Evolutionary conservation across 2,797 vertebrate genomes (phyloP), one percentile per base, ranked within the genome.

Genomic region (Gadopsis bispinosus): DNA sequence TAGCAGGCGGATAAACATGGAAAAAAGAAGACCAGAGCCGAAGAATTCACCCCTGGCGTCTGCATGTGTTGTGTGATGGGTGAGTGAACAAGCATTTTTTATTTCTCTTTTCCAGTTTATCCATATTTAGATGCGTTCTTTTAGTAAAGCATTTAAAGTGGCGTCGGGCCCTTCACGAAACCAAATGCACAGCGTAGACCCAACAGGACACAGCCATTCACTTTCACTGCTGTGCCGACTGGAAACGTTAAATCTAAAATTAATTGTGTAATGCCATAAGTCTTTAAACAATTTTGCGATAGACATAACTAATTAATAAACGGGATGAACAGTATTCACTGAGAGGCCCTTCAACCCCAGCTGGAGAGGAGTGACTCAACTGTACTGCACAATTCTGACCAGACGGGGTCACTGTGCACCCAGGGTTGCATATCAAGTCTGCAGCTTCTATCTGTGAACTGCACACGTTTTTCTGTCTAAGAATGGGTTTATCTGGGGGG

Each of bases 401-500:
- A 90, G 37, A 43, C 0, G 80, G 69, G 67, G 87, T 74, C 89
- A 10, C 70, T 86, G 70, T 89, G 9, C 1, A 16, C 1, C 6
- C 12, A 66, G 10, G 0, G 0, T n/a, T 31, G 1, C 12, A 39
- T 68, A 2, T 0, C 1, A 0, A 65, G 3, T 13, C 0, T 0
- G 0, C 7, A 16, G 17, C 33, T 55, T 4, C 19, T 33, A 8
- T 58, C 5, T 3, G 8, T 43, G 5, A 77, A n/a, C 50, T 20
- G 1, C 47, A 41, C 11, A 77, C 26, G 51, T n/a, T 20, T 20
- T 31, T 16, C 11, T 26, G n/a, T 31, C 17, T 20, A 50, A 63
- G 8, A 37, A 37, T 2, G 61, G 19, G 10, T 41, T 50, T 4
- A 5, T 43, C 45, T 12, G 26, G 0, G 26, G 26, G 26, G 22